phyloP scores from a whole-genome alignment of 2,888 invertebrate species.

The Monoplex corrugatus region DNA sequence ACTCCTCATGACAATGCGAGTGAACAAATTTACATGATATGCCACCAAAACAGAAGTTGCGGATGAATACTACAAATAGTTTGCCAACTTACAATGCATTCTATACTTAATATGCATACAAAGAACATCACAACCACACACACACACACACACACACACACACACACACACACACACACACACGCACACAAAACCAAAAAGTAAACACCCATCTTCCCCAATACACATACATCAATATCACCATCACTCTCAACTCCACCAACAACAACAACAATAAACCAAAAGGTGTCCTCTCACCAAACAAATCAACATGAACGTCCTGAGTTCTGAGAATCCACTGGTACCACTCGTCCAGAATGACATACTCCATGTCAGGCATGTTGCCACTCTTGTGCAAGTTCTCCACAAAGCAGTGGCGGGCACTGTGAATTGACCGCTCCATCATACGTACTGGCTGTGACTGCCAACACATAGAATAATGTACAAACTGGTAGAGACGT shows the following conservation, averaged over 20 bases:
- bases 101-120: no score
- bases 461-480: constrained; percentile 51
- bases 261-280: not conserved
- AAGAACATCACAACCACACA: not conserved
- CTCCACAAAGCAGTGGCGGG: constrained; percentile 92
- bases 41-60: no score
- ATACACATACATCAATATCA: no score
- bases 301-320: constrained; percentile 90
- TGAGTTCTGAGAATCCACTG: constrained; percentile 88
- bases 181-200: not conserved
- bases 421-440: constrained; percentile 94
- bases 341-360: constrained; percentile 93
- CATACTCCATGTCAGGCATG: constrained; percentile 89
- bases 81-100: no score
- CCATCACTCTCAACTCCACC: not conserved
- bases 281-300: constrained; percentile 84
- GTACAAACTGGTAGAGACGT: no score
- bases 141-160: not conserved
- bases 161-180: not conserved
- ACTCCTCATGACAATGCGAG: no score
- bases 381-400: constrained; percentile 86
- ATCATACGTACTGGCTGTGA: constrained; percentile 84
- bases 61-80: no score
- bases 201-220: not conserved
- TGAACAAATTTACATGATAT: no score